Evolutionary conservation across 2,113 vertebrate species (phyloP), one percentile per base, ranked within the genome.

Genomic region (Zosterops lateralis): DNA sequence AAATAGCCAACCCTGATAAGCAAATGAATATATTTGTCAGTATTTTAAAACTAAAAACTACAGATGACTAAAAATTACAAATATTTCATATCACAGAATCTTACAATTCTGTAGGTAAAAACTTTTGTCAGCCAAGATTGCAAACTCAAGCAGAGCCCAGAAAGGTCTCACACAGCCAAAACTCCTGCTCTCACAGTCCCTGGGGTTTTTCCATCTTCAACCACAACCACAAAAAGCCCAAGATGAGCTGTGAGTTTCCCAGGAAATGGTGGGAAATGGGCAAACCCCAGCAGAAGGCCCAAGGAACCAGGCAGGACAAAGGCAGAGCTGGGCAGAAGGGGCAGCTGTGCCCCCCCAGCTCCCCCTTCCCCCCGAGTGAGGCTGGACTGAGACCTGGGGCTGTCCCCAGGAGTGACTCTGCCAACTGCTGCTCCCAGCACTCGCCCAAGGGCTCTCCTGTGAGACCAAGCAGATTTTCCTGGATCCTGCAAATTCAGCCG

Each of bases 331-430:
- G 12, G 25, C 71, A 48, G 38, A 1, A 10, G 75, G 61, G 21
- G 10, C 18, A 38, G 81, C 67, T 40, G 67, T 26, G 81, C 6
- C 77, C 44, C 72, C 44, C 31, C 36, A 21, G 78, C 24, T 12
- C 26, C 60, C 76, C 15, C 36, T 5, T 1, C 2, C 5, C 48
- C 48, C 4, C 1, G 8, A 14, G 15, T 0, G 4, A 38, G 65
- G 38, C 45, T 12, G 2, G 1, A 3, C 0, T 31, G 64, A 21
- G 26, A 2, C 2, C 2, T 3, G 34, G 58, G 82, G 44, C 20
- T 58, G 4, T n/a, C 44, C 76, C 64, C 60, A 15, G 10, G 5
- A 24, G 5, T 0, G 1, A 1, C 78, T 74, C 66, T 72, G 76
- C 83, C 66, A 29, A 7, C 6, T 14, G 40, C 57, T 28, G n/a